A percentile compares a stretch with the other conserved stretches of the same genome.
These are phyloP conservation scores for Saccostrea cuccullata DNA, from an alignment of 1,140 invertebrate species.

Conservation along the genomic window DNA sequence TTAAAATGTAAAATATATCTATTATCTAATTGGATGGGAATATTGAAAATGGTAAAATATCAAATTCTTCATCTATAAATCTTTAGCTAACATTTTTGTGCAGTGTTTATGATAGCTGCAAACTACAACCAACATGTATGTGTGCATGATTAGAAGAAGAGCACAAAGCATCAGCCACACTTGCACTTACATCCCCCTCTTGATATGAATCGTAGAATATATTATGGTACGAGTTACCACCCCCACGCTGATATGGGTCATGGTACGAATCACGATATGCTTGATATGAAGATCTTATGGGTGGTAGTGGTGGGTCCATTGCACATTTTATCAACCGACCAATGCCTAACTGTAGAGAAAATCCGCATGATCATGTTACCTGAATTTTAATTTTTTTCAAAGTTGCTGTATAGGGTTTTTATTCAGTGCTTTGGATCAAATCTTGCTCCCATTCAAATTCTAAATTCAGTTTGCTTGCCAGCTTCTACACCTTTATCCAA, in stretches of 20 bases:
- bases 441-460: too few relatives aligned
- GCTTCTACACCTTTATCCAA: too few relatives aligned
- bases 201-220: conserved; percentile 6
- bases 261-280: conserved; percentile 42
- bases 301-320: conserved; percentile 54
- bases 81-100: neutral
- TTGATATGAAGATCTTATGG: conserved; percentile 44
- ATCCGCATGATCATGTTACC: neutral
- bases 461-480: too few relatives aligned
- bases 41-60: too few relatives aligned
- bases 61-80: neutral
- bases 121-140: conserved; percentile 1
- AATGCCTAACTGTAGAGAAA: conserved; percentile 53
- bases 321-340: conserved; percentile 56
- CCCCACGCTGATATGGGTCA: conserved; percentile 28
- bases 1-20: too few relatives aligned
- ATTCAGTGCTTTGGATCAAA: too few relatives aligned
- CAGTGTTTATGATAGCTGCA: neutral
- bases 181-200: conserved; percentile 4
- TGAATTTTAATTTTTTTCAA: neutral
- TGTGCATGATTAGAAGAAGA: neutral
- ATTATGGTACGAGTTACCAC: conserved; percentile 15
- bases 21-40: too few relatives aligned
- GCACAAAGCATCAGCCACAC: conserved; percentile 10
- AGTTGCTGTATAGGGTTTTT: neutral